Conservation (phyloP, 2,888 invertebrate species). For the Gasteruption jaculator region DNA sequence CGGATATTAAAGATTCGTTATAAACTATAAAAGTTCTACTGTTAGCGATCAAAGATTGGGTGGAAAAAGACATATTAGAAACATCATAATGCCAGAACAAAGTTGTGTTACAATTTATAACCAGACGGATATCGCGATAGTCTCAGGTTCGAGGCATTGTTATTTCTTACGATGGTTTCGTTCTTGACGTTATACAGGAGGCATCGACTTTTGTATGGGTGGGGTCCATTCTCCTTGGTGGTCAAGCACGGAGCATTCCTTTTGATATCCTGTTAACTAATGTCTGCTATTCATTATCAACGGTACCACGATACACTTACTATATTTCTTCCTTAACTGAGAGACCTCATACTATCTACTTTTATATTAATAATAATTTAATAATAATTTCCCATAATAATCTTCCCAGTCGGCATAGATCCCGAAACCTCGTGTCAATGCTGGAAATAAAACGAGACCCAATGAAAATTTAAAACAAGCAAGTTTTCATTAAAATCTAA, state of each 20-base stretch:
- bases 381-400: too few species aligned
- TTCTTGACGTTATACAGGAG: conserved; percentile 33
- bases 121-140: conserved; percentile 50
- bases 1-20: too few species aligned
- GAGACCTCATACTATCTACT: too few species aligned
- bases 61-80: conserved; percentile 52
- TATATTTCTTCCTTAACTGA: too few species aligned
- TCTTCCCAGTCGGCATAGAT: too few species aligned
- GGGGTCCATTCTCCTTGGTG: conserved; percentile 48
- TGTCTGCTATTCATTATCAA: conserved; percentile 49
- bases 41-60: conserved; percentile 25
- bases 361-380: too few species aligned
- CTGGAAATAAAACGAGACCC: too few species aligned
- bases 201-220: conserved; percentile 44
- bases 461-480: too few species aligned
- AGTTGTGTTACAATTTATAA: conserved; percentile 52
- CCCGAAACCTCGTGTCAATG: too few species aligned
- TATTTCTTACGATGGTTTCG: conserved; percentile 37
- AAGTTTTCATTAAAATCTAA: too few species aligned
- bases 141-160: conserved; percentile 51
- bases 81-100: conserved; percentile 51
- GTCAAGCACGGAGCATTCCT: conserved; percentile 48
- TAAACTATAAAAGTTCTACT: too few species aligned
- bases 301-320: conserved; percentile 22
- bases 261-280: conserved; percentile 53